Percentiles rank a stretch among this genome's conserved stretches.
Conservation (phyloP, 1,140 invertebrate genomes). For the Zaprionus camerounensis region DNA sequence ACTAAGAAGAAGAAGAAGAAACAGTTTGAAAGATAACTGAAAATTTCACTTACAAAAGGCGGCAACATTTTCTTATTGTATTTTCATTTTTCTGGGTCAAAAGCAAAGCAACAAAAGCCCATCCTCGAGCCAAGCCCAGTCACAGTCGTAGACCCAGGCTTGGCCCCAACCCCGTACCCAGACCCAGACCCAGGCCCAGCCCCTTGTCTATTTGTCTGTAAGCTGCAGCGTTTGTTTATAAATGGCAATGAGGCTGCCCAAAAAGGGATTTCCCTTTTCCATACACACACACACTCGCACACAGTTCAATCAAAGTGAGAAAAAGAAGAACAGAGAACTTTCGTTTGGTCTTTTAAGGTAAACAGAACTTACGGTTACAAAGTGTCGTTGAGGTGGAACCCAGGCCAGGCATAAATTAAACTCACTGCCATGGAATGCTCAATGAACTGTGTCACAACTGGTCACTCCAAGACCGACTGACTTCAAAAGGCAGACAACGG, state of each 20-base stretch:
- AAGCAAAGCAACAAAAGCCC: slow-evolving; percentile 65
- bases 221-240: slow-evolving; percentile 57
- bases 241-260: slow-evolving; percentile 44
- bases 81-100: slow-evolving; percentile 76
- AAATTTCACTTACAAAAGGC: slow-evolving; percentile 80
- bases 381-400: slow-evolving; percentile 55
- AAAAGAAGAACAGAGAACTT: slow-evolving; percentile 38
- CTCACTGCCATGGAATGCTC: slow-evolving; percentile 47
- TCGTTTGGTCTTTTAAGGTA: slow-evolving; percentile 44
- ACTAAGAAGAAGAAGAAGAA: slow-evolving; percentile 30
- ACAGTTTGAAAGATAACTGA: slow-evolving; percentile 45
- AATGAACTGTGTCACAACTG: slow-evolving; percentile 51
- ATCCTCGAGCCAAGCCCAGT: slow-evolving; percentile 70
- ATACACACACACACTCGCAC: slow-evolving; percentile 22
- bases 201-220: slow-evolving; percentile 52
- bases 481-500: slow-evolving; percentile 63
- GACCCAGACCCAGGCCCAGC: slow-evolving; percentile 50
- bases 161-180: slow-evolving; percentile 19
- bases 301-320: slow-evolving; percentile 44
- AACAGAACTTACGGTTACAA: slow-evolving; percentile 58
- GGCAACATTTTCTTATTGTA: slow-evolving; percentile 80
- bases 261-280: slow-evolving; percentile 81
- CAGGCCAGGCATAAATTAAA: slow-evolving; percentile 69
- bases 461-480: slow-evolving; percentile 26
- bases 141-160: slow-evolving; percentile 17